These are phyloP conservation scores for Hemiscyllium ocellatum DNA, from an alignment of 2,113 vertebrate species.

Conservation along the genomic window DNA sequence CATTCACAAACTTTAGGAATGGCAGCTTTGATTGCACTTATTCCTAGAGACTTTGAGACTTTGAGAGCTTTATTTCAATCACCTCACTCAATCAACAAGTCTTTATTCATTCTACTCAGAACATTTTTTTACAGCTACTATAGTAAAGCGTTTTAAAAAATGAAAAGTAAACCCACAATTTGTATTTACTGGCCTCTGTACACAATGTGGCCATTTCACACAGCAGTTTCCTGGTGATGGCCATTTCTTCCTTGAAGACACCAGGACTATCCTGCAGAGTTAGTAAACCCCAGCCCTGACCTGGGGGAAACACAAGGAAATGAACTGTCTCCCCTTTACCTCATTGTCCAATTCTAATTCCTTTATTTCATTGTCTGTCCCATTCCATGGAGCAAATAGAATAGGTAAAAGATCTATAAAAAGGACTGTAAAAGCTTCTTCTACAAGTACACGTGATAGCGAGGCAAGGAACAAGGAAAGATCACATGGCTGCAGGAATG, in stretches of 20 bases:
- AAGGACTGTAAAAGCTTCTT: no score
- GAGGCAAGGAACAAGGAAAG: no score
- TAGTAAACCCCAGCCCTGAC: background rate
- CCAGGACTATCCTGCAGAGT: background rate
- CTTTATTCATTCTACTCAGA: background rate
- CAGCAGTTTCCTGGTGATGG: background rate
- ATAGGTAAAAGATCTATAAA: no score
- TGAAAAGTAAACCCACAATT: background rate
- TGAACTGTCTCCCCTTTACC: no score
- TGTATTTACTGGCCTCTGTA: no score
- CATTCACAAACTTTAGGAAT: background rate
- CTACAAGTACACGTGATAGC: no score
- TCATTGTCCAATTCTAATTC: background rate
- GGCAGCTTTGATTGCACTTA: background rate
- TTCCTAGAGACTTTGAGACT: background rate
- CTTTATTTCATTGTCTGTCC: no score
- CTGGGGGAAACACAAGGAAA: no score
- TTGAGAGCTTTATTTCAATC: background rate
- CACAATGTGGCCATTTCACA: no score
- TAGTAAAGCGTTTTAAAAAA: background rate
- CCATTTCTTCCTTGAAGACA: background rate
- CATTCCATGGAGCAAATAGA: no score
- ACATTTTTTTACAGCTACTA: background rate
- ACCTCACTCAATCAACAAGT: background rate
- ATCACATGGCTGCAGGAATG: no score